These are phyloP conservation scores for Plusia festucae DNA, from an alignment of 2,888 invertebrate genomes.

Conservation along the genomic window DNA sequence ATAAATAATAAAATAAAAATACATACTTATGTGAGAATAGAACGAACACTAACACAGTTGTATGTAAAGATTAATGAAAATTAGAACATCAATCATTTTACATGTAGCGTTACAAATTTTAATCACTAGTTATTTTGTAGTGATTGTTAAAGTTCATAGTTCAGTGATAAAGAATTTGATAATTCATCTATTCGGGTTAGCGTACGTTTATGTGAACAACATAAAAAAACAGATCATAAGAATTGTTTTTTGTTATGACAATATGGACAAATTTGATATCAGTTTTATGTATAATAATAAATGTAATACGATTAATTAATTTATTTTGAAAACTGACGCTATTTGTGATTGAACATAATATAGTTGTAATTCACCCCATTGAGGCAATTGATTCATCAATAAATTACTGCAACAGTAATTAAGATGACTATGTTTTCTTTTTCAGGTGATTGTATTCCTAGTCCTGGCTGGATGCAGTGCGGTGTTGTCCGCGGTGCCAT, in stretches of 20 bases:
- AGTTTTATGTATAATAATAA: neutral
- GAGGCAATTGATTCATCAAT: too few species aligned
- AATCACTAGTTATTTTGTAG: constrained; percentile 16
- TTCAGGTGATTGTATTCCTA: constrained; percentile 73
- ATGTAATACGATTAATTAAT: neutral
- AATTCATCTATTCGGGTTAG: constrained; percentile 6
- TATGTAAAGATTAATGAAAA: too few species aligned
- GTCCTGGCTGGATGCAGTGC: constrained; percentile 65
- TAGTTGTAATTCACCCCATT: too few species aligned
- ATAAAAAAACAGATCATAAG: neutral
- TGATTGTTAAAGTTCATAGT: constrained; percentile 31
- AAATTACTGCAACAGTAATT: neutral
- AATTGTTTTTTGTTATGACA: neutral
- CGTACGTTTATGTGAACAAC: neutral
- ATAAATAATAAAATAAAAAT: too few species aligned
- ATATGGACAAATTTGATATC: neutral
- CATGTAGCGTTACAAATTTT: constrained; percentile 2
- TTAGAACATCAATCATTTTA: neutral
- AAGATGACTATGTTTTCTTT: constrained; percentile 37
- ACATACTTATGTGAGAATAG: neutral
- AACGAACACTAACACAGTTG: neutral
- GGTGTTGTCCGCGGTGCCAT: constrained; percentile 64
- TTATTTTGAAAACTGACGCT: too few species aligned
- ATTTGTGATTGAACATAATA: too few species aligned
- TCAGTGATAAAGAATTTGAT: constrained; percentile 38